Evolutionary conservation across 2,797 vertebrate species (phyloP).

Genomic region (Gorsachius magnificus): DNA sequence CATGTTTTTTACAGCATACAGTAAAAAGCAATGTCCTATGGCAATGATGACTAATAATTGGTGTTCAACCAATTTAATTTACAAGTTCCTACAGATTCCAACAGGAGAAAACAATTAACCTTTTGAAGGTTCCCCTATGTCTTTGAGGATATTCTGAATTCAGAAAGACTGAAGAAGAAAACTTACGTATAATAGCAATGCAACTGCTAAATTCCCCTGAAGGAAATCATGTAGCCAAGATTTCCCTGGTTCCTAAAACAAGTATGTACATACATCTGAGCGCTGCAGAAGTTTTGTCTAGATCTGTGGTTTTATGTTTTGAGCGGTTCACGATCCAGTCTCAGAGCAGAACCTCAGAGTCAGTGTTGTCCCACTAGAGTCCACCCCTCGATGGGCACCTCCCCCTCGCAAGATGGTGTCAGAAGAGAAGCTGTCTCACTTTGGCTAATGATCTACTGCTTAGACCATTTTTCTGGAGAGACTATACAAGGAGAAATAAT

Average conservation of each 20-base stretch:
- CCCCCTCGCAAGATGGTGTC: fast-evolving
- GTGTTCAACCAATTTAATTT: background rate
- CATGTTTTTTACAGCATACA: background rate
- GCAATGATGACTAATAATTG: background rate
- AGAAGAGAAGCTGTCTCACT: background rate
- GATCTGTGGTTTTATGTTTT: background rate
- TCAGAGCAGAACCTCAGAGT: background rate
- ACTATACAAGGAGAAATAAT: background rate
- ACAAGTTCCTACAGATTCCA: background rate
- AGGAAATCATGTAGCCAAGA: background rate
- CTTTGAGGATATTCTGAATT: background rate
- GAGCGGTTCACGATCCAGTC: background rate
- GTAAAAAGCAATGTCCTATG: background rate
- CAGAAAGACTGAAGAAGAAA: background rate
- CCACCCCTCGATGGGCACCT: fast-evolving
- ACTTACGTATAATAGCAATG: background rate
- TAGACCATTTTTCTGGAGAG: background rate
- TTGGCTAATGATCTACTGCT: background rate
- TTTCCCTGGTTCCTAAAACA: background rate
- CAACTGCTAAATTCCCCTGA: background rate
- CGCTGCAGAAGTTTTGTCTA: background rate
- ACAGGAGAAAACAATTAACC: background rate
- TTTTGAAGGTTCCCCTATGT: background rate
- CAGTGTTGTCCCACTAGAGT: background rate
- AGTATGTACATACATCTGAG: background rate